Conservation (phyloP, 2,797 vertebrate species). For the Galaxias olidus region DNA sequence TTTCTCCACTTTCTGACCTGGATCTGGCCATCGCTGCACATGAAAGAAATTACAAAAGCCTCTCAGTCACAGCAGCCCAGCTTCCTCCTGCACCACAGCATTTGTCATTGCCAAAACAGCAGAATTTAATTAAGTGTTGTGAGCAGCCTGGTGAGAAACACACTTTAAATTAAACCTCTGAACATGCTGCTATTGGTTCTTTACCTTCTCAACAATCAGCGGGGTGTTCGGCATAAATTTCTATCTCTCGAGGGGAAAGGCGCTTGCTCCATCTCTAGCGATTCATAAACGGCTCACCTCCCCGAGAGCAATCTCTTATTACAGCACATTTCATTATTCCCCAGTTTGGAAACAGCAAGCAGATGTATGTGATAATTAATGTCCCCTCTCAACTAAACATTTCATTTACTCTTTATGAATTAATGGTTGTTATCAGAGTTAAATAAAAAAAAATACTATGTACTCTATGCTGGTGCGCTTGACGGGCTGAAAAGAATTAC, state of each 20-base stretch:
- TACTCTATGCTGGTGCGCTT: conserved; percentile 58
- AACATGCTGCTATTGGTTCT: conserved; percentile 95
- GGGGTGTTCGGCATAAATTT: conserved; percentile 91
- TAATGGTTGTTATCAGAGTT: conserved; percentile 76
- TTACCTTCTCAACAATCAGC: conserved; percentile 96
- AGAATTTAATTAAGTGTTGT: conserved; percentile 99
- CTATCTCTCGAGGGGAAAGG: conserved; percentile 85
- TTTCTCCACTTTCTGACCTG: conserved; percentile 89
- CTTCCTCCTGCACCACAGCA: conserved; percentile 89
- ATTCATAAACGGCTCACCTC: conserved; percentile 88
- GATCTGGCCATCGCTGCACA: conserved; percentile 85
- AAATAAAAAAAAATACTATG: conserved; percentile 30
- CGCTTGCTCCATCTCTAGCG: conserved; percentile 82
- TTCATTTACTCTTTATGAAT: conserved; percentile 90
- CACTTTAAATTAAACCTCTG: conserved; percentile 99
- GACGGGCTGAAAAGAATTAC: conserved; percentile 80
- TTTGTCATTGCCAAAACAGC: conserved; percentile 99
- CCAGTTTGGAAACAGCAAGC: conserved; percentile 80
- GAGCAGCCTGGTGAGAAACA: conserved; percentile 99
- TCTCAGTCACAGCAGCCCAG: conserved; percentile 87
- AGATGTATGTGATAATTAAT: conserved; percentile 92
- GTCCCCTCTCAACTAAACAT: conserved; percentile 85
- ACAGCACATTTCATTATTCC: conserved; percentile 89
- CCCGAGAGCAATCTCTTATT: conserved; percentile 83
- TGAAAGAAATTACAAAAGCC: conserved; percentile 93